Conservation (phyloP, 37 sponge, comb jelly and placozoan genomes). For the Crambe crambe region DNA sequence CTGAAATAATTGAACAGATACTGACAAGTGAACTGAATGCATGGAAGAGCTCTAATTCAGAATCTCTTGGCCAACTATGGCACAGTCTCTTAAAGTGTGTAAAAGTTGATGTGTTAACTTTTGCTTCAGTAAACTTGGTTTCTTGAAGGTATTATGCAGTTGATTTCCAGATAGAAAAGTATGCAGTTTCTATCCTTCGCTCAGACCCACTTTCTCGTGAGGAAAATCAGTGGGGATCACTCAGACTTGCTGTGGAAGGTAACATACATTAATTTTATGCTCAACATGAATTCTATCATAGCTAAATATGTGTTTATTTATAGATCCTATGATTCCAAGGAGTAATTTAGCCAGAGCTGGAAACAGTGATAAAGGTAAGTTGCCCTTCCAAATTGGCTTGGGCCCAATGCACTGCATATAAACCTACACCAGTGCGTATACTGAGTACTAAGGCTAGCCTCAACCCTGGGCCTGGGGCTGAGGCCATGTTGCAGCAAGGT, state of each 20-base stretch:
- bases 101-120: not conserved
- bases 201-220: not conserved
- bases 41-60: not conserved
- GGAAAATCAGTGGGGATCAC: constrained; percentile 17
- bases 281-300: too few relatives aligned
- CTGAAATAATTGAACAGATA: not conserved
- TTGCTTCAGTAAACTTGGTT: not conserved
- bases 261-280: not conserved
- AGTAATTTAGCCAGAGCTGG: constrained; percentile 40
- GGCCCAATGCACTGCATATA: too few relatives aligned
- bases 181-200: constrained; percentile 51
- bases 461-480: too few relatives aligned
- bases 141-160: constrained; percentile 40
- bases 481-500: too few relatives aligned
- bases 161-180: constrained; percentile 14
- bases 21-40: not conserved
- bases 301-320: too few relatives aligned
- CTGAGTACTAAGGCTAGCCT: too few relatives aligned
- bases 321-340: constrained; percentile 44
- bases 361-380: constrained; percentile 31
- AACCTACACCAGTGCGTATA: too few relatives aligned
- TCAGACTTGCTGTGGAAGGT: constrained; percentile 55
- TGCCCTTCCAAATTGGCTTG: not conserved
- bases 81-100: constrained; percentile 1
- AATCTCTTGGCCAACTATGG: constrained; percentile 4